These are phyloP conservation scores for Druceiella hillmani DNA, from an alignment of 2,888 invertebrate species.

Conservation along the genomic window DNA sequence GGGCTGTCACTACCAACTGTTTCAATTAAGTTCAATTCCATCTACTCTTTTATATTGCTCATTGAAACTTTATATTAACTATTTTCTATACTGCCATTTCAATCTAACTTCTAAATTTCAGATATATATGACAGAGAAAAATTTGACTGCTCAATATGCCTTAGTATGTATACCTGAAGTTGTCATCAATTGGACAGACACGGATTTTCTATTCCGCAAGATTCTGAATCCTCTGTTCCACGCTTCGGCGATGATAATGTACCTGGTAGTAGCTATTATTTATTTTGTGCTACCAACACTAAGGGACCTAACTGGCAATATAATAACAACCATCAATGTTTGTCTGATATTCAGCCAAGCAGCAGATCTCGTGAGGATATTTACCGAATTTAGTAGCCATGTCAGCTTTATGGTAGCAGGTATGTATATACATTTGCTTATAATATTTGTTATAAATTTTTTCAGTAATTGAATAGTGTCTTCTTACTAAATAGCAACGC, in stretches of 20 bases:
- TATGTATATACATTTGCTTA: slow-evolving; percentile 33
- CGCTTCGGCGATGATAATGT: slow-evolving; percentile 63
- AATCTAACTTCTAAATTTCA: no score
- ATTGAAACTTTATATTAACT: no score
- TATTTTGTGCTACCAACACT: slow-evolving; percentile 81
- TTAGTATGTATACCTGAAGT: slow-evolving; percentile 69
- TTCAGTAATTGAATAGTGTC: slow-evolving; percentile 1
- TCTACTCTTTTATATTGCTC: no score
- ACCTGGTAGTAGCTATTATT: slow-evolving; percentile 67
- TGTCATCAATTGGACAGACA: slow-evolving; percentile 65
- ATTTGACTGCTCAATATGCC: slow-evolving; percentile 60
- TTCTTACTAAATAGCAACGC: not conserved
- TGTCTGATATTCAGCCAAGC: slow-evolving; percentile 73
- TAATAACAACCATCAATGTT: slow-evolving; percentile 73
- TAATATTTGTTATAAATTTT: slow-evolving; percentile 8
- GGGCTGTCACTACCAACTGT: no score
- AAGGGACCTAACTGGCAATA: slow-evolving; percentile 77
- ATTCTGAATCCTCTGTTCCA: slow-evolving; percentile 74
- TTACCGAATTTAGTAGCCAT: slow-evolving; percentile 75
- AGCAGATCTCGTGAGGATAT: slow-evolving; percentile 71
- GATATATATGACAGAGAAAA: slow-evolving; percentile 47
- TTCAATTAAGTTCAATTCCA: no score
- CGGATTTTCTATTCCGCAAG: slow-evolving; percentile 67
- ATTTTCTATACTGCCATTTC: no score
- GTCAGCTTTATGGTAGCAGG: slow-evolving; percentile 76